Conservation (phyloP, 2,888 invertebrate genomes). For the Eledona agricola region DNA sequence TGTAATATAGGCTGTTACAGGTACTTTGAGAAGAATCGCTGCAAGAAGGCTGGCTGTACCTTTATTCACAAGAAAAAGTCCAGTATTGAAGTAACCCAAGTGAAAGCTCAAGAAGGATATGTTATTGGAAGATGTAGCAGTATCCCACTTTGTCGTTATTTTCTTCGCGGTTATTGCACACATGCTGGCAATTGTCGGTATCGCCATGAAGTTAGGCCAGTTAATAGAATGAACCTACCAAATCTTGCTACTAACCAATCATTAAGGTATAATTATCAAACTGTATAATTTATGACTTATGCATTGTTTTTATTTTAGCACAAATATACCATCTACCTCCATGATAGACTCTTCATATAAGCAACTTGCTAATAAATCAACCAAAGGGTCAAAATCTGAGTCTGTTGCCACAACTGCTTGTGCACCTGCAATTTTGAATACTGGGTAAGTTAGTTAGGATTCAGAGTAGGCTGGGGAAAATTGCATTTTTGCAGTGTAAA, state of each 20-base stretch:
- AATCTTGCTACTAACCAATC: constrained; percentile 38
- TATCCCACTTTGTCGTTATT: constrained; percentile 46
- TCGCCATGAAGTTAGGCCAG: constrained; percentile 46
- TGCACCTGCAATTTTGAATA: constrained; percentile 17
- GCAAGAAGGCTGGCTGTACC: constrained; percentile 18
- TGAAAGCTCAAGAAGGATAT: constrained; percentile 27
- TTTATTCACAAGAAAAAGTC: constrained; percentile 24
- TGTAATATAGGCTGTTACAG: constrained; percentile 3
- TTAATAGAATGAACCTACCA: constrained; percentile 33
- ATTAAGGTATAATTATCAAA: constrained; percentile 24
- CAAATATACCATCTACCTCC: constrained; percentile 49
- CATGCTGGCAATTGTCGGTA: constrained; percentile 50
- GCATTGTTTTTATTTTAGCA: constrained; percentile 41
- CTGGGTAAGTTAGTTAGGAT: constrained; percentile 15
- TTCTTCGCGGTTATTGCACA: constrained; percentile 47
- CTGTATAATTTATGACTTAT: constrained; percentile 4
- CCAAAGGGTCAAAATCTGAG: constrained; percentile 9
- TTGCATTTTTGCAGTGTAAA: constrained; percentile 7
- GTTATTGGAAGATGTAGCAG: constrained; percentile 21
- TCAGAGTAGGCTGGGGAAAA: background rate
- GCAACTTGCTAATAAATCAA: constrained; percentile 14
- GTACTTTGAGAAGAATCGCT: constrained; percentile 24
- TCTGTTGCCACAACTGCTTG: constrained; percentile 19
- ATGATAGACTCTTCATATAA: constrained; percentile 27
- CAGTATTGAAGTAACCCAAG: constrained; percentile 24